Conservation (phyloP, 1,140 invertebrate genomes). For the Drosophila punjabiensis region DNA sequence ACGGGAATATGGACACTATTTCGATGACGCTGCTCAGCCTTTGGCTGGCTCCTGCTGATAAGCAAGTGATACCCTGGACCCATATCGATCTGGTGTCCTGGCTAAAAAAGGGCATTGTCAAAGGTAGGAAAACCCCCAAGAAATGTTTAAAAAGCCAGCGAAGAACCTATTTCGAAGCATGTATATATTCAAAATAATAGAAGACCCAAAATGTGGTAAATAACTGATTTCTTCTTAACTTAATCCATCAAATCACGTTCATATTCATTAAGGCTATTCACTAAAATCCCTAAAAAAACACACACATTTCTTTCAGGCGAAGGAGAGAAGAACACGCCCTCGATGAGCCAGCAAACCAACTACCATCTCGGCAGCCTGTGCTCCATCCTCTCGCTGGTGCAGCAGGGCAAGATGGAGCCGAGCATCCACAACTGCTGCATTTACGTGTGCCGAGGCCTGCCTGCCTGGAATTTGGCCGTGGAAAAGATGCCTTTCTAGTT, state of each 20-base stretch:
- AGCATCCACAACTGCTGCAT: constrained; percentile 70
- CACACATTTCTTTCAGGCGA: neutral
- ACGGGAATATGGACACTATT: constrained; percentile 73
- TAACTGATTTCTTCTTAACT: neutral
- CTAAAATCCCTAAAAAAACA: neutral
- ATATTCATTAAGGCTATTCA: neutral
- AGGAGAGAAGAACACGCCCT: constrained; percentile 1
- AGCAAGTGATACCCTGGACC: constrained; percentile 66
- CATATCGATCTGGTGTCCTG: constrained; percentile 64
- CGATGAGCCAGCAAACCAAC: constrained; percentile 26
- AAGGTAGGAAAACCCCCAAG: constrained; percentile 42
- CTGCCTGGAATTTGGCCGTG: constrained; percentile 76
- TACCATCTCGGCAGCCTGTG: constrained; percentile 72
- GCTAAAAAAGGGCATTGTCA: constrained; percentile 65
- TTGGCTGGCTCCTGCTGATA: constrained; percentile 61
- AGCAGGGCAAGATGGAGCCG: constrained; percentile 61
- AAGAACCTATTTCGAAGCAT: no score
- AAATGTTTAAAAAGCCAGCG: no score
- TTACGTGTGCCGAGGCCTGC: constrained; percentile 76
- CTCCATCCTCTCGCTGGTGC: constrained; percentile 61
- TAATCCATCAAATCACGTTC: neutral
- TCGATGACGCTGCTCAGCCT: constrained; percentile 67
- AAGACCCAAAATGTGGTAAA: neutral
- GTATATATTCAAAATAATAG: no score
- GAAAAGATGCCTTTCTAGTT: constrained; percentile 58